Conservation (phyloP, 2,888 invertebrate genomes). For the Caenorhabditis uteleia region DNA sequence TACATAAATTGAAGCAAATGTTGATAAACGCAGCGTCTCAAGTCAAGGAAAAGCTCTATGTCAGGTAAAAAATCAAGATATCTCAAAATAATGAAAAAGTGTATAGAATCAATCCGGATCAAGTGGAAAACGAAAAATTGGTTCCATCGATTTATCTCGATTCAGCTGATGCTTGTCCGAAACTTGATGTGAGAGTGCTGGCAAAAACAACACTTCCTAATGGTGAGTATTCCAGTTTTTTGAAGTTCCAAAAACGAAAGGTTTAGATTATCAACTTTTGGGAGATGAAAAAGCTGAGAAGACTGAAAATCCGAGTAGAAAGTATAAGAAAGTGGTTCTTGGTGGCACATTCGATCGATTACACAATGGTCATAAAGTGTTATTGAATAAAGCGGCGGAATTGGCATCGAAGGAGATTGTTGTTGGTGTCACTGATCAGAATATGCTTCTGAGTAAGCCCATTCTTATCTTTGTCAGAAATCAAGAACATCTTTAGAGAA, state of each 20-base stretch:
- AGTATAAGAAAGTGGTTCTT: slow-evolving; percentile 76
- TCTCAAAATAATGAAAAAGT: neutral
- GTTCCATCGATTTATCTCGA: slow-evolving; percentile 47
- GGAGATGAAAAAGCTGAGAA: slow-evolving; percentile 29
- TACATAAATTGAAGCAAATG: neutral
- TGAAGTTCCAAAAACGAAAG: neutral
- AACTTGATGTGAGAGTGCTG: slow-evolving; percentile 60
- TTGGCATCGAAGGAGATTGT: slow-evolving; percentile 81
- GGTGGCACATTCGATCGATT: slow-evolving; percentile 96
- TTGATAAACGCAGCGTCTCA: neutral
- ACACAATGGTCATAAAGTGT: slow-evolving; percentile 89
- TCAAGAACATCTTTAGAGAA: slow-evolving; percentile 78
- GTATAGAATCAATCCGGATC: neutral
- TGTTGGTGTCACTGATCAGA: slow-evolving; percentile 88
- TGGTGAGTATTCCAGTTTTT: too few species aligned
- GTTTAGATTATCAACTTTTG: slow-evolving; percentile 12
- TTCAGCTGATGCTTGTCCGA: slow-evolving; percentile 49
- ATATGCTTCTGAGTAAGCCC: slow-evolving; percentile 84
- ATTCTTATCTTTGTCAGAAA: too few species aligned
- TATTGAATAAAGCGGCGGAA: slow-evolving; percentile 85
- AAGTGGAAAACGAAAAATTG: slow-evolving; percentile 18
- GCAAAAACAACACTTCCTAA: slow-evolving; percentile 30
- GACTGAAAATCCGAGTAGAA: slow-evolving; percentile 5
- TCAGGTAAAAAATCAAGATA: neutral
- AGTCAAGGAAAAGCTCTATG: neutral